Evolutionary conservation across 2,113 vertebrate species (phyloP).

Genomic region (Sclerurus mexicanus): DNA sequence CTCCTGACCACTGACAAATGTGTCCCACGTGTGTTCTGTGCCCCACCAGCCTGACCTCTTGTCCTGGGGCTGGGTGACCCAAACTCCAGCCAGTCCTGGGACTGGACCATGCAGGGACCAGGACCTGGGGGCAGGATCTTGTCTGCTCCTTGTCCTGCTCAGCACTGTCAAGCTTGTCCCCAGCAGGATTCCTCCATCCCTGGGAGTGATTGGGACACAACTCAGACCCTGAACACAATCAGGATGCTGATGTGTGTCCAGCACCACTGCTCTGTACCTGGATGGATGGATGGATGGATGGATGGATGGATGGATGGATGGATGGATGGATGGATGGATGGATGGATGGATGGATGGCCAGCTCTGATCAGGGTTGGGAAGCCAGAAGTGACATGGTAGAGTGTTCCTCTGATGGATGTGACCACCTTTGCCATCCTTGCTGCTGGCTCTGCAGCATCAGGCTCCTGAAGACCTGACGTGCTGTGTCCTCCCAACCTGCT

Average conservation of each 20-base stretch:
- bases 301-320: too few relatives aligned
- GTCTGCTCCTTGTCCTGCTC: not conserved
- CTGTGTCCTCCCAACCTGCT: too few relatives aligned
- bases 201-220: not conserved
- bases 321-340: not conserved
- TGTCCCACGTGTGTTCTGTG: not conserved
- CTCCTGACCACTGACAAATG: too few relatives aligned
- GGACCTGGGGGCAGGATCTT: not conserved
- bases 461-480: too few relatives aligned
- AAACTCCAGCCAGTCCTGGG: not conserved
- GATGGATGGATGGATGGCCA: too few relatives aligned
- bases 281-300: not conserved
- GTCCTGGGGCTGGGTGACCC: not conserved
- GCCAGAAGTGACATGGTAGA: not conserved
- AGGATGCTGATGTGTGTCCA: not conserved
- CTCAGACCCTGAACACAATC: accelerated
- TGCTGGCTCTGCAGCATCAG: too few relatives aligned
- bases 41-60: not conserved
- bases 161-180: not conserved
- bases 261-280: too few relatives aligned
- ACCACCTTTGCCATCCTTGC: too few relatives aligned
- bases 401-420: not conserved
- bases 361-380: not conserved
- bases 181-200: not conserved
- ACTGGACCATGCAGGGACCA: not conserved